Conservation (phyloP, 2,113 vertebrate genomes). For the Phoenicopterus ruber region DNA sequence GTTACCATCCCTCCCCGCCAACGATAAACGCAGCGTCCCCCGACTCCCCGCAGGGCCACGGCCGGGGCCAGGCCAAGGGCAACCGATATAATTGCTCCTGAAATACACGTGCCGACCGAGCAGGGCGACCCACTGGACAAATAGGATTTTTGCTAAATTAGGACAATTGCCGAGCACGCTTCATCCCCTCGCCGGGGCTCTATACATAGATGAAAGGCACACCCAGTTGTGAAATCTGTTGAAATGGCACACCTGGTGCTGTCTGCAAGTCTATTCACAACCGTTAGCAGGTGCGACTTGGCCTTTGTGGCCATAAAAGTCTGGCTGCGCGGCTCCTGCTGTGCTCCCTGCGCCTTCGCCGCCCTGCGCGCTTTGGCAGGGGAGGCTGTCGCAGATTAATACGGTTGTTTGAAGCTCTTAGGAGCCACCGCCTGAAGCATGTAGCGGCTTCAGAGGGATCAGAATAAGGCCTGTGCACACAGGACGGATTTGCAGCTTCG, state of each 20-base stretch:
- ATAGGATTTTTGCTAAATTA: conserved; percentile 37
- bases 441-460: neutral
- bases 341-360: neutral
- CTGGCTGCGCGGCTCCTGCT: neutral
- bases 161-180: neutral
- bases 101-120: neutral
- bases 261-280: conserved; percentile 54
- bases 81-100: conserved; percentile 20
- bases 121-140: neutral
- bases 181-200: neutral
- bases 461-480: neutral
- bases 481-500: neutral
- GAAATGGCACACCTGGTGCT: conserved; percentile 59
- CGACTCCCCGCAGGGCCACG: neutral
- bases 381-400: neutral
- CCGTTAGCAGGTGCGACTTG: conserved; percentile 48
- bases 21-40: neutral
- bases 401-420: neutral
- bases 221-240: conserved; percentile 47
- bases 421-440: neutral
- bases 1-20: neutral
- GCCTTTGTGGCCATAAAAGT: conserved; percentile 56
- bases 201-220: conserved; percentile 56
- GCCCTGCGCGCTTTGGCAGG: neutral
- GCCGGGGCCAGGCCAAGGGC: conserved; percentile 23